Evolutionary conservation across 2,888 invertebrate genomes (phyloP).

Genomic region (Aphrophora alni): DNA sequence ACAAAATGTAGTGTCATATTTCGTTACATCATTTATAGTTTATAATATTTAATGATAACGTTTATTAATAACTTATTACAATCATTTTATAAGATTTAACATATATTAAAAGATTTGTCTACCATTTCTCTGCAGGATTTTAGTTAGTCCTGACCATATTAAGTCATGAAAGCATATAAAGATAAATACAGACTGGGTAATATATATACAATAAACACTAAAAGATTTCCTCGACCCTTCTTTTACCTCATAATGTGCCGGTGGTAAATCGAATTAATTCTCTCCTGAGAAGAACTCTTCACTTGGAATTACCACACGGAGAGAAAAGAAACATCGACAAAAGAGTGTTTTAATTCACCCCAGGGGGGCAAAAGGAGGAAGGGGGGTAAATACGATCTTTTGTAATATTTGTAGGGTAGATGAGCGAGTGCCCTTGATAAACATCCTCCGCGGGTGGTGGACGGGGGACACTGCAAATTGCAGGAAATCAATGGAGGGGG

Average conservation of each 20-base stretch:
- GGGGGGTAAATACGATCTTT: background rate
- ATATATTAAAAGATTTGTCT: too few relatives aligned
- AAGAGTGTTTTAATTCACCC: slow-evolving; percentile 35
- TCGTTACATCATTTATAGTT: too few relatives aligned
- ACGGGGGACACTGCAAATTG: slow-evolving; percentile 27
- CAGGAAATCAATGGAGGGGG: slow-evolving; percentile 27
- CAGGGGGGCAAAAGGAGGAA: slow-evolving; percentile 15
- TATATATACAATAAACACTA: too few relatives aligned
- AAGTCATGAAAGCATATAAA: too few relatives aligned
- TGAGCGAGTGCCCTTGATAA: slow-evolving; percentile 28
- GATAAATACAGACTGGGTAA: too few relatives aligned
- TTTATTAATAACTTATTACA: too few relatives aligned
- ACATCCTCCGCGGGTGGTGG: slow-evolving; percentile 26
- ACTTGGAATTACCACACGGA: background rate
- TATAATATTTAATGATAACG: too few relatives aligned
- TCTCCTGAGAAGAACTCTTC: background rate
- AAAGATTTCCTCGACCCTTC: too few relatives aligned
- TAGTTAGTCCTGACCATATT: too few relatives aligned
- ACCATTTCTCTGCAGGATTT: too few relatives aligned
- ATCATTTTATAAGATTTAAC: too few relatives aligned
- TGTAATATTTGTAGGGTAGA: background rate
- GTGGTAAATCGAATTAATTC: background rate
- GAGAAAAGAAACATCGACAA: slow-evolving; percentile 15
- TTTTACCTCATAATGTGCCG: background rate
- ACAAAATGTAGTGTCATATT: too few relatives aligned